Percentiles rank a stretch among this genome's conserved stretches.
Conservation (phyloP, 2,797 vertebrate genomes). For the Ctenochaetus hawaiiensis region DNA sequence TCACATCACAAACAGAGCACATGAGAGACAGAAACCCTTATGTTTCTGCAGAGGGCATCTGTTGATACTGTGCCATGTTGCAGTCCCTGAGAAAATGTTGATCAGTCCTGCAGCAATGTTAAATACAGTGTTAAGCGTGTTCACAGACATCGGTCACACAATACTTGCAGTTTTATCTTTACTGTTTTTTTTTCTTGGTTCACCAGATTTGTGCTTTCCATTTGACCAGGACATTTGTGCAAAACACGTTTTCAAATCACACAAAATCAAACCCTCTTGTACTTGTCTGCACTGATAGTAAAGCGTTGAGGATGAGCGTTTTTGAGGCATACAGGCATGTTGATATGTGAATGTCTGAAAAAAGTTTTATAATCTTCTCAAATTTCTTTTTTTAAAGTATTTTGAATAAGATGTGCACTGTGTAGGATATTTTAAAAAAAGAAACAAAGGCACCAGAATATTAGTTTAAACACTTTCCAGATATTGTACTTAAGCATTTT, state of each 20-base stretch:
- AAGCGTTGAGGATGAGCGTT: not conserved
- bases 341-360: not conserved
- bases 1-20: not conserved
- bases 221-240: not conserved
- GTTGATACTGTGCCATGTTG: not conserved
- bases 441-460: too few species aligned
- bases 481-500: too few species aligned
- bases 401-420: not conserved
- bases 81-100: constrained; percentile 75
- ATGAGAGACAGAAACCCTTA: constrained; percentile 5
- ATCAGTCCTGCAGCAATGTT: constrained; percentile 36
- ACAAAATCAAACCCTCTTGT: not conserved
- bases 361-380: not conserved
- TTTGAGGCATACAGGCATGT: not conserved
- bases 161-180: not conserved
- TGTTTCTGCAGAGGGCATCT: constrained; percentile 23
- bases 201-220: constrained; percentile 8
- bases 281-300: not conserved
- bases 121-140: constrained; percentile 26
- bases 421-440: not conserved
- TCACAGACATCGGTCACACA: not conserved
- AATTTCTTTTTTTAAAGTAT: not conserved
- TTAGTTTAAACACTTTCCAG: too few species aligned
- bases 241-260: not conserved
- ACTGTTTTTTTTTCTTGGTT: not conserved